A percentile compares a stretch with the other conserved stretches of the same genome.
Evolutionary conservation across 2,113 vertebrate species (phyloP).

Genomic region (Elachura formosa): DNA sequence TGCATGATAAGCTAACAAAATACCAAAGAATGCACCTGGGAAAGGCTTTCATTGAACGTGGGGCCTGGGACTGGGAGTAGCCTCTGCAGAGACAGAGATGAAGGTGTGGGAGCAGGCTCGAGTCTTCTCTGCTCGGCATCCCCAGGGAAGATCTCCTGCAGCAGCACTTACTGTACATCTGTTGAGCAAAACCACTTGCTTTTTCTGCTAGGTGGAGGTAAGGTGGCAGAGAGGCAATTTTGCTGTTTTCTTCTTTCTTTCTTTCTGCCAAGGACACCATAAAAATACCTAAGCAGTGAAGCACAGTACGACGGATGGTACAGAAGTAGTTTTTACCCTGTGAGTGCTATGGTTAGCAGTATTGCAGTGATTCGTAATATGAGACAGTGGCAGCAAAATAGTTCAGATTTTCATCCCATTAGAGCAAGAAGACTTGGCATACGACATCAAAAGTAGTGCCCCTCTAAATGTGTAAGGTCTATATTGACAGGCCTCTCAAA

Average conservation of each 20-base stretch:
- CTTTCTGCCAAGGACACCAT: neutral
- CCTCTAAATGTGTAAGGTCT: neutral
- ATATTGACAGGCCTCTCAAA: conserved; percentile 5
- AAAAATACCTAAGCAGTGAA: neutral
- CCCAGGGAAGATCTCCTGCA: neutral
- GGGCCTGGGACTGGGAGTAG: neutral
- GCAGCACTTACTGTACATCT: neutral
- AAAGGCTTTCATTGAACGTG: neutral
- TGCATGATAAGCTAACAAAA: neutral
- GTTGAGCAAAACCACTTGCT: neutral
- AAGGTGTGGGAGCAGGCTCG: neutral
- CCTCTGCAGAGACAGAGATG: neutral
- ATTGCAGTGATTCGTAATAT: neutral
- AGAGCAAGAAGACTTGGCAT: neutral
- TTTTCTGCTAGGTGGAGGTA: neutral
- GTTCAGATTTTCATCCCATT: neutral
- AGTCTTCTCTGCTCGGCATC: neutral
- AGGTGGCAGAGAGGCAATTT: neutral
- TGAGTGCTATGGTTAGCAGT: neutral
- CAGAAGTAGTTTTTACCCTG: neutral
- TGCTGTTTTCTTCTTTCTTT: neutral
- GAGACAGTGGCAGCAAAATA: neutral
- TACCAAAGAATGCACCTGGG: neutral
- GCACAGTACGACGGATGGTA: neutral
- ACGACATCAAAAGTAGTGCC: neutral